These are phyloP conservation scores for Chelonoidis abingdonii DNA, from an alignment of 2,113 vertebrate genomes.

Conservation along the genomic window DNA sequence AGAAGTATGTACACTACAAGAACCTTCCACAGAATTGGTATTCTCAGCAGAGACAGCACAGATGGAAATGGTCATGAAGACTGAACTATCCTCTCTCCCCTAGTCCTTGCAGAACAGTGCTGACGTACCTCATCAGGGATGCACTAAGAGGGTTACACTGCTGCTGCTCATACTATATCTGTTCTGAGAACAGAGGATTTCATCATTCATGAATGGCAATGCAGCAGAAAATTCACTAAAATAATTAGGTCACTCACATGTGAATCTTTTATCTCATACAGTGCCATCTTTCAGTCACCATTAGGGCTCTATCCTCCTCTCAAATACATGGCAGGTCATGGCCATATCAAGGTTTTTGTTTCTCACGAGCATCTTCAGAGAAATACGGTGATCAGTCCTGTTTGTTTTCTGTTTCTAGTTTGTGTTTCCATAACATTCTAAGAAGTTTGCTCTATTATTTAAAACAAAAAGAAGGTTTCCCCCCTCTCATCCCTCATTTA, in stretches of 20 bases:
- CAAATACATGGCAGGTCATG: background rate
- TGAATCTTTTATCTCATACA: background rate
- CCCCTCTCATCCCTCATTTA: background rate
- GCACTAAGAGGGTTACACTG: background rate
- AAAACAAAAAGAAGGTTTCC: background rate
- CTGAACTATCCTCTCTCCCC: background rate
- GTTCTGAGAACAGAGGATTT: background rate
- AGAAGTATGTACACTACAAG: background rate
- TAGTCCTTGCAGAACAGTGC: background rate
- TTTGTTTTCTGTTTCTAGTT: background rate
- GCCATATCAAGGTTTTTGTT: background rate
- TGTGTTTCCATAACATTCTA: background rate
- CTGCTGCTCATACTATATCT: background rate
- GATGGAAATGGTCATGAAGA: rapidly evolving
- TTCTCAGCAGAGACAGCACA: background rate
- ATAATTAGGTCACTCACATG: background rate
- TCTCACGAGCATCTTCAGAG: background rate
- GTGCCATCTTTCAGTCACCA: background rate
- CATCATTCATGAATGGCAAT: background rate
- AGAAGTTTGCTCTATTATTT: background rate
- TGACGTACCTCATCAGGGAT: background rate
- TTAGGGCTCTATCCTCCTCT: background rate
- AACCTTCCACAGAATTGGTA: background rate
- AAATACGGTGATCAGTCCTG: background rate
- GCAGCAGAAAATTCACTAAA: background rate